Percentiles rank a stretch among this genome's conserved stretches.
These are phyloP conservation scores for Heliconius sara DNA, from an alignment of 2,888 invertebrate species.

Conservation along the genomic window DNA sequence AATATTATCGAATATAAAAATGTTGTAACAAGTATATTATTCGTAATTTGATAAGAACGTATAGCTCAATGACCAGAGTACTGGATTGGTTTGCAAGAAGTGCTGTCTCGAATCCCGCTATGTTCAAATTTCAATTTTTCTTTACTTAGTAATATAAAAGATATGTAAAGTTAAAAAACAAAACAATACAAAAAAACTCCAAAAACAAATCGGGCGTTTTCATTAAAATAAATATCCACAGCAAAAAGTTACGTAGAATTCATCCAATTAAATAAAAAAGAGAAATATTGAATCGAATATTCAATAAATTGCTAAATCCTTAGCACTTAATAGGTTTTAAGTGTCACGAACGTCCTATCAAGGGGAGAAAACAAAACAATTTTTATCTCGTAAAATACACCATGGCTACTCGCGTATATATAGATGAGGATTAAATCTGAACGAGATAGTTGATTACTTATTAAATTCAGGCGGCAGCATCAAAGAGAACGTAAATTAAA, in stretches of 20 bases:
- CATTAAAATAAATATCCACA: not conserved
- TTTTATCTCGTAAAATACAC: slow-evolving; percentile 47
- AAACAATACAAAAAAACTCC: not conserved
- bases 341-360: slow-evolving; percentile 14
- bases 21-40: not conserved
- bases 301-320: slow-evolving; percentile 16
- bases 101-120: not conserved
- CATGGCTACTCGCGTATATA: slow-evolving; percentile 41
- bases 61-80: not conserved
- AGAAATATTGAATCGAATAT: not conserved
- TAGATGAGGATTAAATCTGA: slow-evolving; percentile 65
- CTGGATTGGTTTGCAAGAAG: not conserved
- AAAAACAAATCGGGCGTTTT: not conserved
- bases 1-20: not conserved
- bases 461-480: slow-evolving; percentile 70
- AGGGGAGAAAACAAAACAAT: slow-evolving; percentile 23
- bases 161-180: not conserved
- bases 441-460: slow-evolving; percentile 79
- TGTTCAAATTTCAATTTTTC: no score
- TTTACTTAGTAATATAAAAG: not conserved
- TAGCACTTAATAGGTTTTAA: not conserved
- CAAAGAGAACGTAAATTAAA: slow-evolving; percentile 79
- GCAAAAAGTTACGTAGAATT: not conserved
- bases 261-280: slow-evolving; percentile 3
- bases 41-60: not conserved